Conservation (phyloP, 2,113 vertebrate genomes). For the Peromyscus polionotus region DNA sequence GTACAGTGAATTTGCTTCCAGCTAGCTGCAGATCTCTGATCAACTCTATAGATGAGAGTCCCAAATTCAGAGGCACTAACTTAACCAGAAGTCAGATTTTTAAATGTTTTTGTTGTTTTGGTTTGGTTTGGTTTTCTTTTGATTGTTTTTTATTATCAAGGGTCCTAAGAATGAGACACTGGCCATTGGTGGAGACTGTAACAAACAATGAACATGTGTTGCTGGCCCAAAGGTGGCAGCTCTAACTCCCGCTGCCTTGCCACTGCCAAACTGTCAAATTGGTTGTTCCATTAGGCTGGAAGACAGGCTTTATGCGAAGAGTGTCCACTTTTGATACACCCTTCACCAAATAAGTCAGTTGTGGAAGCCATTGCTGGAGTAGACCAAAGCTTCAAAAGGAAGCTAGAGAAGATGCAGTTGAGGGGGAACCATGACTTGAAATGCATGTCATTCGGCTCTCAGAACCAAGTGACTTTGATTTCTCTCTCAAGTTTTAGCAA, state of each 20-base stretch:
- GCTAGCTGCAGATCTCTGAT: neutral
- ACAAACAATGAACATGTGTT: neutral
- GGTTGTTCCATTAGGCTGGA: neutral
- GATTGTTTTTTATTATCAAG: neutral
- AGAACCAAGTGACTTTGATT: neutral
- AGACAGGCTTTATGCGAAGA: neutral
- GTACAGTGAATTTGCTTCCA: neutral
- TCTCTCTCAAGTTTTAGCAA: slow-evolving; percentile 16
- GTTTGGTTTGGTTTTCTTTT: neutral
- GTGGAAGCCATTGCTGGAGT: neutral
- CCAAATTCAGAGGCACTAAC: neutral
- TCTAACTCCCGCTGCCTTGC: neutral
- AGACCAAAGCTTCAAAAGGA: neutral
- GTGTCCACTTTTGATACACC: neutral
- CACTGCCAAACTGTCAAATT: neutral
- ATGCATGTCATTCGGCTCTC: neutral
- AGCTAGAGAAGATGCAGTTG: neutral
- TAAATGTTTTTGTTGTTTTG: neutral
- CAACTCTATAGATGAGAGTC: neutral
- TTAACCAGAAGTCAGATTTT: neutral
- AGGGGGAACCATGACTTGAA: neutral
- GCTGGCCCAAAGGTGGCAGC: neutral
- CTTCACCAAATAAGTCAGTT: slow-evolving; percentile 12
- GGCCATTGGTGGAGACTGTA: neutral
- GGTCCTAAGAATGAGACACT: neutral